phyloP scores from a whole-genome alignment of 2,888 invertebrate species.

The Dolichopus griseipennis region DNA sequence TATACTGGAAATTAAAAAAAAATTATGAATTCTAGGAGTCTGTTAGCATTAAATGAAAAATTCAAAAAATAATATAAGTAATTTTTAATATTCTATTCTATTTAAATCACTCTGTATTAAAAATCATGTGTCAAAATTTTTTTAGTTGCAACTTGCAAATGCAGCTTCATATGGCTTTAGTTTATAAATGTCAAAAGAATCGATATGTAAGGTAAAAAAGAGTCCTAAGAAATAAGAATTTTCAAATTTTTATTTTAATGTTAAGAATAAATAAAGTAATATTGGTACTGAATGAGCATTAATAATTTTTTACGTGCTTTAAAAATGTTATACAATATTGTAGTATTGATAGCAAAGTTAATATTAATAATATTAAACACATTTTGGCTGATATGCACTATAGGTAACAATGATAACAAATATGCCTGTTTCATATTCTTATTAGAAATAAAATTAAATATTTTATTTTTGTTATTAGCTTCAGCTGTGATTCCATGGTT shows the following conservation, averaged over 20 bases:
- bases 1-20: no score
- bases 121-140: neutral
- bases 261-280: neutral
- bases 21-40: no score
- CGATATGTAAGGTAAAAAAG: neutral
- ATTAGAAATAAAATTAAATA: neutral
- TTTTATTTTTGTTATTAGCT: slow-evolving; percentile 26
- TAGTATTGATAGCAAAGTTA: slow-evolving; percentile 36
- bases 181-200: slow-evolving; percentile 2
- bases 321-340: slow-evolving; percentile 41
- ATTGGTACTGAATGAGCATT: slow-evolving; percentile 18
- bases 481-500: slow-evolving; percentile 39
- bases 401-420: neutral
- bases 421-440: neutral
- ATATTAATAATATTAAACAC: slow-evolving; percentile 39
- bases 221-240: neutral
- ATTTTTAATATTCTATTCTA: no score
- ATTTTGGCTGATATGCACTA: slow-evolving; percentile 39
- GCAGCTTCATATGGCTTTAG: no score
- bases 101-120: neutral
- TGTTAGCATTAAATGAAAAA: no score
- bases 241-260: neutral
- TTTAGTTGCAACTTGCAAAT: no score
- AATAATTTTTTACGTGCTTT: slow-evolving; percentile 20
- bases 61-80: no score